Evolutionary conservation across 2,888 invertebrate genomes (phyloP).

Genomic region (Lottia gigantea): DNA sequence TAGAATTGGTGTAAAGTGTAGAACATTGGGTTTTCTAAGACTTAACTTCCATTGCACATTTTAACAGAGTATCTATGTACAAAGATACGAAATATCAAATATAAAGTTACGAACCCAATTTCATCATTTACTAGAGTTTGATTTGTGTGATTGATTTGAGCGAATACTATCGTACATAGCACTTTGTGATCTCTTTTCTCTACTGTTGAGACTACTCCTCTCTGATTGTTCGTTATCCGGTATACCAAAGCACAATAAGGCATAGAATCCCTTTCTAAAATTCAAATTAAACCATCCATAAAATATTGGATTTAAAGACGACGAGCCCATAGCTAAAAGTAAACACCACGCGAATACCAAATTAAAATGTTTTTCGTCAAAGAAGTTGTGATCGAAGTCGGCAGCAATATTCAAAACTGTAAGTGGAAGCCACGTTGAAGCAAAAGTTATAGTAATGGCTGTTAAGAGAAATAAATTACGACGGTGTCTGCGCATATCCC

Average conservation of each 20-base stretch:
- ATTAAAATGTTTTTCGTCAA: conserved; percentile 61
- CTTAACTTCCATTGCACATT: too few species aligned
- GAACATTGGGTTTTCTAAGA: too few species aligned
- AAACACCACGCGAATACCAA: conserved; percentile 59
- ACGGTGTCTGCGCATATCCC: conserved; percentile 55
- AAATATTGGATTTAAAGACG: conserved; percentile 57
- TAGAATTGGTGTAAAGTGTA: too few species aligned
- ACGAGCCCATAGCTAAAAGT: conserved; percentile 58
- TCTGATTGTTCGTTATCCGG: neutral
- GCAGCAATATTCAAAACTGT: conserved; percentile 60
- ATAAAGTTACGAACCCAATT: too few species aligned
- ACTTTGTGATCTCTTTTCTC: neutral
- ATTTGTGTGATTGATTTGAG: neutral
- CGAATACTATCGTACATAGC: neutral
- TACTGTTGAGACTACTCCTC: neutral
- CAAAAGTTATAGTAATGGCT: conserved; percentile 58
- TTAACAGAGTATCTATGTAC: too few species aligned
- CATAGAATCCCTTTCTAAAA: conserved; percentile 41
- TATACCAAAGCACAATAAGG: conserved; percentile 20
- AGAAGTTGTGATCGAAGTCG: conserved; percentile 52
- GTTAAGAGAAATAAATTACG: conserved; percentile 66
- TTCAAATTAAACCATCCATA: conserved; percentile 63
- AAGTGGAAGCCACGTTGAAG: conserved; percentile 61
- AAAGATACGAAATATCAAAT: too few species aligned
- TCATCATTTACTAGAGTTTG: neutral